Evolutionary conservation across 1,140 invertebrate genomes (phyloP).

Genomic region (Manduca sexta): DNA sequence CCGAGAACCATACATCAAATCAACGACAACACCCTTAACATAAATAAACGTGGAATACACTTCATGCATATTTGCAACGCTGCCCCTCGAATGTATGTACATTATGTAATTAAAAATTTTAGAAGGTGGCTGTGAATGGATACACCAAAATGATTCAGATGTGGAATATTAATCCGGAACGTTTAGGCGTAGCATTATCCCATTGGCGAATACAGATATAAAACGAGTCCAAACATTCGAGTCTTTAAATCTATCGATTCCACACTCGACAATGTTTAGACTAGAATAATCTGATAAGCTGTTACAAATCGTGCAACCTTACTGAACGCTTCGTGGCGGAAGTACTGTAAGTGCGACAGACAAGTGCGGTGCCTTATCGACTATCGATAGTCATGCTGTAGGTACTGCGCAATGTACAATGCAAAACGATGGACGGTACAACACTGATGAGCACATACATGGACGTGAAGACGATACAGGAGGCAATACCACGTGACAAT

Average conservation of each 20-base stretch:
- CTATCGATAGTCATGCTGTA: background rate
- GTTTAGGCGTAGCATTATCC: too few relatives aligned
- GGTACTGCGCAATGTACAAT: background rate
- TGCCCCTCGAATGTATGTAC: background rate
- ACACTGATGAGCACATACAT: too few relatives aligned
- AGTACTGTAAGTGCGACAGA: background rate
- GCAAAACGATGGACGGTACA: too few relatives aligned
- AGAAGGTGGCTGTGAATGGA: background rate
- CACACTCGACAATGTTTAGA: too few relatives aligned
- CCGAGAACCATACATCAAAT: too few relatives aligned
- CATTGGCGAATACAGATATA: background rate
- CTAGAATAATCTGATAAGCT: too few relatives aligned
- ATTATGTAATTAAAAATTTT: background rate
- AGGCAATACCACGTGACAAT: too few relatives aligned
- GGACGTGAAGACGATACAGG: too few relatives aligned
- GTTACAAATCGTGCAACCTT: background rate
- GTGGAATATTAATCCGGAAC: too few relatives aligned
- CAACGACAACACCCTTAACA: too few relatives aligned
- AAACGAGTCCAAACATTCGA: too few relatives aligned
- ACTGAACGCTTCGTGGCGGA: background rate
- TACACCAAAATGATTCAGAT: background rate
- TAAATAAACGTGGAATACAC: background rate
- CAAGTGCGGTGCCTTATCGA: background rate
- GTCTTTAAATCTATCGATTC: too few relatives aligned
- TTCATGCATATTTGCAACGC: conserved; percentile 1